Evolutionary conservation across 2,113 vertebrate genomes (phyloP).

Genomic region (Gracilinanus agilis): DNA sequence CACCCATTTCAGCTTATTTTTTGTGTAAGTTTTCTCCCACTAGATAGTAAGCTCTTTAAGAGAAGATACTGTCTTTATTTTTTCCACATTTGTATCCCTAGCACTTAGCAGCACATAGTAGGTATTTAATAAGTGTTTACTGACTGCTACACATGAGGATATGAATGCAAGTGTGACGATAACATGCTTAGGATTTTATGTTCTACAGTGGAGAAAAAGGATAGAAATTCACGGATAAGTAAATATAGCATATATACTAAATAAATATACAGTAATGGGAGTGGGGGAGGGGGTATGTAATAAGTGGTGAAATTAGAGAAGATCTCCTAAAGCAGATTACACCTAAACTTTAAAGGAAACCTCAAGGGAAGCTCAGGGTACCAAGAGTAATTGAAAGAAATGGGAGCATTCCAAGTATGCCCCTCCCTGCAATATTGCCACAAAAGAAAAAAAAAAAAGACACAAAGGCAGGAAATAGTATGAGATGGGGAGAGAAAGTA

Average conservation of each 20-base stretch:
- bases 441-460: not conserved
- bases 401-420: not conserved
- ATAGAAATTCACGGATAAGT: not conserved
- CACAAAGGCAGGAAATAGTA: not conserved
- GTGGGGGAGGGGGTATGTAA: not conserved
- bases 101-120: not conserved
- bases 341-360: not conserved
- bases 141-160: not conserved
- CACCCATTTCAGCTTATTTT: not conserved
- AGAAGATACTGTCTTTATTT: not conserved
- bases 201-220: not conserved
- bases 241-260: not conserved
- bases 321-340: not conserved
- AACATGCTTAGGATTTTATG: not conserved
- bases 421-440: not conserved
- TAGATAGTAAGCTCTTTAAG: not conserved
- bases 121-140: not conserved
- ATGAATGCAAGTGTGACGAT: not conserved
- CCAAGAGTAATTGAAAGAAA: not conserved
- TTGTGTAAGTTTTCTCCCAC: not conserved
- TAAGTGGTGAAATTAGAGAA: not conserved
- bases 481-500: not conserved
- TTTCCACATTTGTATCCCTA: not conserved
- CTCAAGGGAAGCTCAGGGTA: not conserved
- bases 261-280: not conserved